Base-by-base conservation (phyloP, 2,888 invertebrate genomes). In the Leptura quadrifasciata region DNA sequence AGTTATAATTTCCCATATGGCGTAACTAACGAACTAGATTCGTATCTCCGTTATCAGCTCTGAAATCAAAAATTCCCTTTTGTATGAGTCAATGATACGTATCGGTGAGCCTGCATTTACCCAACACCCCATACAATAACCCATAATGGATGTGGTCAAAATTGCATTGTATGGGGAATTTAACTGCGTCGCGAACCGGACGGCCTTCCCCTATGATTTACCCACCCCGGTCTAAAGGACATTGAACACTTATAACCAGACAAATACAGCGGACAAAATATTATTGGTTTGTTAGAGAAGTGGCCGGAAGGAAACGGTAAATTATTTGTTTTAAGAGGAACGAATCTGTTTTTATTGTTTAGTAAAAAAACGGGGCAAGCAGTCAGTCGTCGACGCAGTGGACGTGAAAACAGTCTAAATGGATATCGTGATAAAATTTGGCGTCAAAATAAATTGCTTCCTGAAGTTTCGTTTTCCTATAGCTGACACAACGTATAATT, bases 51-150 rank as follows among this genome's bases (percentile, higher is more conserved):
- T 81, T 84, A 82, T 84, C 83, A 75, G 73, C 76, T 78, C 74
- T 75, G 67, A 82, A 84, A 86, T 85, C 86, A 83, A 81, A 81
- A 81, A 80, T 81, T 80, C 82, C 82, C 83, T 81, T 84, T 85
- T 85, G 85, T 85, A 78, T 79, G 79, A 82, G 78, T 83, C 84
- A 84, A 86, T 86, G 87, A 85, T 86, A 84, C 85, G 85, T 84
- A 84, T 87, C 87, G 85, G 75, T 84, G 78, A 83, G 85, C 86
- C 86, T 84, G 85, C 85, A 83, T 86, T 87, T 87, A 84, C 82
- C 72, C 78, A 83, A 84, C 84, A 84, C 85, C 86, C 85, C 83
- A 79, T 81, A 76, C 82, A 79, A 81, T 82, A 76, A 77, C 80
- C 81, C 82, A 83, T 86, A 85, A 85, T 82, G 83, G 80, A 81